phyloP scores from a whole-genome alignment of 1,140 invertebrate genomes.

The Micrasema minimum region DNA sequence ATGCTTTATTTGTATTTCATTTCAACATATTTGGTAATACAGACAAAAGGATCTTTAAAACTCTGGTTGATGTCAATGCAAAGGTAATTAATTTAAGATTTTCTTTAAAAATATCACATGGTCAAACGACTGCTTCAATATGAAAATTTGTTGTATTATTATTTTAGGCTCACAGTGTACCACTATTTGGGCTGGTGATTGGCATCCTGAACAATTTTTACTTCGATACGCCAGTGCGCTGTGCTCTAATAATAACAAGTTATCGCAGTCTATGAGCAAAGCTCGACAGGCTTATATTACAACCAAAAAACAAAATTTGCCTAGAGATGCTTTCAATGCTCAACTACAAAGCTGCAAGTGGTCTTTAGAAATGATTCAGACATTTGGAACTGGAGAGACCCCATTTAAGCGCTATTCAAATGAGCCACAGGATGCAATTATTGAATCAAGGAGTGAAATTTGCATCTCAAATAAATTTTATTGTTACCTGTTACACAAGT shows the following conservation, averaged over 20 bases:
- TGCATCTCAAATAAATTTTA: slow-evolving; percentile 71
- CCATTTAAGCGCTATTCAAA: slow-evolving; percentile 70
- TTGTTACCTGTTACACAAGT: slow-evolving; percentile 79
- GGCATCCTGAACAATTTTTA: slow-evolving; percentile 84
- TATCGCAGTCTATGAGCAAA: slow-evolving; percentile 66
- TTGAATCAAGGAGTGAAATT: slow-evolving; percentile 76
- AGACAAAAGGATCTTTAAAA: slow-evolving; percentile 83
- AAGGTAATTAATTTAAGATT: slow-evolving; percentile 66
- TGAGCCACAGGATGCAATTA: slow-evolving; percentile 70
- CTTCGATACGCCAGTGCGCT: slow-evolving; percentile 70
- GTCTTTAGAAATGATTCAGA: slow-evolving; percentile 72
- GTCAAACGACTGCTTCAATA: too few species aligned
- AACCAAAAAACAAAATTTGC: slow-evolving; percentile 68
- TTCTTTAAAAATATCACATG: too few species aligned
- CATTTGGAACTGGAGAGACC: slow-evolving; percentile 65
- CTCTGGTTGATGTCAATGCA: slow-evolving; percentile 78
- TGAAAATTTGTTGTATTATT: too few species aligned
- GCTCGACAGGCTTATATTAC: slow-evolving; percentile 70
- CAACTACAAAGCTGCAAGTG: slow-evolving; percentile 64
- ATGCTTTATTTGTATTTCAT: slow-evolving; percentile 77
- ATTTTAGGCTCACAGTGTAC: slow-evolving; percentile 75
- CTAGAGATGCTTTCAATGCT: slow-evolving; percentile 66
- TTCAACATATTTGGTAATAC: slow-evolving; percentile 79
- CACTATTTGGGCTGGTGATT: slow-evolving; percentile 80
- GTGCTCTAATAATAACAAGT: slow-evolving; percentile 71